Conservation (phyloP, 1,140 invertebrate species). For the Leptopilina boulardi region DNA sequence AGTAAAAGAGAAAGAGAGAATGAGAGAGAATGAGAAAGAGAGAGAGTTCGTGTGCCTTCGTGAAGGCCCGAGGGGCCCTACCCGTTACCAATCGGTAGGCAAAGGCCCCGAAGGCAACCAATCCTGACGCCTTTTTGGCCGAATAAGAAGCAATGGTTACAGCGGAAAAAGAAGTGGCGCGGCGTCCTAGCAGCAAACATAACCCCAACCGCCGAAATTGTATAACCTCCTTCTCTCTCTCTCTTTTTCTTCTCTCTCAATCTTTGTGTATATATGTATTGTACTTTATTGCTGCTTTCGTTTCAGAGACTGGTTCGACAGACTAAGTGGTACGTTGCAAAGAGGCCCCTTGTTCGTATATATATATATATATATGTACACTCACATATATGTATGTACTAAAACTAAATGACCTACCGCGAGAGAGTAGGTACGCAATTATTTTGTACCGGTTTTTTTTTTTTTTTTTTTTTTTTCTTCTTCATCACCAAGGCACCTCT, state of each 20-base stretch:
- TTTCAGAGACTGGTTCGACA: conserved; percentile 49
- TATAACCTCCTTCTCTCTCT: conserved; percentile 45
- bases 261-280: conserved; percentile 10
- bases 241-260: conserved; percentile 42
- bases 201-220: conserved; percentile 56
- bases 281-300: conserved; percentile 56
- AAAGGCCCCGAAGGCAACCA: conserved; percentile 42
- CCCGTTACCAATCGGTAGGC: conserved; percentile 30
- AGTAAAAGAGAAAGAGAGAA: no score
- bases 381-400: conserved; percentile 14
- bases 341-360: conserved; percentile 43
- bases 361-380: no score
- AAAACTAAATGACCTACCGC: conserved; percentile 35
- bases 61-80: conserved; percentile 45
- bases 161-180: conserved; percentile 52
- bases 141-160: no score
- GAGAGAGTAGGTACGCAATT: conserved; percentile 42
- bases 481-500: conserved; percentile 33
- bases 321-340: conserved; percentile 54
- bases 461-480: no score
- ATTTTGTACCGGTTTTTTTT: conserved; percentile 51
- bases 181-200: conserved; percentile 35
- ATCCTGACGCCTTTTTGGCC: conserved; percentile 43
- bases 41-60: conserved; percentile 32
- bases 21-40: no score